Percentiles rank a stretch among this genome's conserved stretches.
These are phyloP conservation scores for Sycophila texana DNA, from an alignment of 2,888 invertebrate genomes.

Conservation along the genomic window DNA sequence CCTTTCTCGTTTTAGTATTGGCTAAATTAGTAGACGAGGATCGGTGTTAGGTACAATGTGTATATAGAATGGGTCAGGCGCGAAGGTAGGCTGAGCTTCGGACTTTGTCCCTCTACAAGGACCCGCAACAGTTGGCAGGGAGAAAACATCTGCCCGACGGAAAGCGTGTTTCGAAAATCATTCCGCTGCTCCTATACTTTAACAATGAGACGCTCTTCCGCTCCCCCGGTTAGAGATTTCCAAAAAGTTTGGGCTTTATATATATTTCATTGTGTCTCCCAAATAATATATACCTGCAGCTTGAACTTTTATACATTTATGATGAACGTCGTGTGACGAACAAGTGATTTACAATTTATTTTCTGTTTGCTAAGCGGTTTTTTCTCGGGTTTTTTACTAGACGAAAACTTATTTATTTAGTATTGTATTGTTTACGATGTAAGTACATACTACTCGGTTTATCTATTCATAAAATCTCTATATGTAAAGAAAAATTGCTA, in stretches of 20 bases:
- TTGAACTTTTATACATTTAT: not conserved
- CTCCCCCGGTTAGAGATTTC: constrained; percentile 18
- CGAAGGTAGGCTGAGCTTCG: constrained; percentile 40
- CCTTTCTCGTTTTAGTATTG: constrained; percentile 3
- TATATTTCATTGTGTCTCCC: not conserved
- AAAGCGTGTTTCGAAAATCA: constrained; percentile 65
- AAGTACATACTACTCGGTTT: too few relatives aligned
- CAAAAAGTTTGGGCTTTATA: constrained; percentile 7
- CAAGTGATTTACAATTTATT: not conserved
- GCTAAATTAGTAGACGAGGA: not conserved
- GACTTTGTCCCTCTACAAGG: constrained; percentile 56
- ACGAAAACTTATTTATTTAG: too few relatives aligned
- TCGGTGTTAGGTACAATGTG: not conserved
- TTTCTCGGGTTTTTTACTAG: too few relatives aligned
- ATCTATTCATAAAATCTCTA: too few relatives aligned
- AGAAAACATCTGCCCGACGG: constrained; percentile 72
- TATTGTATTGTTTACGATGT: too few relatives aligned
- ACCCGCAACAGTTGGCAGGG: constrained; percentile 72
- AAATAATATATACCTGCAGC: not conserved
- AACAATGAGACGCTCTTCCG: not conserved
- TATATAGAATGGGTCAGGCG: not conserved
- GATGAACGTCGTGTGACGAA: not conserved
- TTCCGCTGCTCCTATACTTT: constrained; percentile 31
- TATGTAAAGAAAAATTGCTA: too few relatives aligned
- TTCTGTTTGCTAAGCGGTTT: not conserved